Percentiles rank a stretch among this genome's conserved stretches.
These are phyloP conservation scores for Micromussa lordhowensis DNA, from an alignment of 92 coral and sea anemone species.

Conservation along the genomic window DNA sequence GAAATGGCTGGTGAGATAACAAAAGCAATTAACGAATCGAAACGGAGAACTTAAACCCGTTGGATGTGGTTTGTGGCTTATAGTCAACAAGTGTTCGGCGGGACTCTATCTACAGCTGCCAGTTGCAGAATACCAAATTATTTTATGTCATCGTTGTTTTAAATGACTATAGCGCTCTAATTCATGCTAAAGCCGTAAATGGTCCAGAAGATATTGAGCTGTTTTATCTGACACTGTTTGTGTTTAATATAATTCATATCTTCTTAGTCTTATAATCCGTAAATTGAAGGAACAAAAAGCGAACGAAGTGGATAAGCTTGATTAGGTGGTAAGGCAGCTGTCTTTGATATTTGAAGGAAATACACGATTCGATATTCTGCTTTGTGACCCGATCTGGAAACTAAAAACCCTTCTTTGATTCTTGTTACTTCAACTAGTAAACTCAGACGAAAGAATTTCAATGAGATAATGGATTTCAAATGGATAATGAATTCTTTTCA, in stretches of 20 bases:
- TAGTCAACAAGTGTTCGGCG: background rate
- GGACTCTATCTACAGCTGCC: background rate
- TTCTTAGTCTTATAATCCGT: slow-evolving; percentile 11
- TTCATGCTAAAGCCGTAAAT: background rate
- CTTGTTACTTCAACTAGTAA: background rate
- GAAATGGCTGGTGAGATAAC: slow-evolving; percentile 8
- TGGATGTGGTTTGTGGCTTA: slow-evolving; percentile 13
- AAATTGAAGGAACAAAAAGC: slow-evolving; percentile 3
- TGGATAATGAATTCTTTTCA: background rate
- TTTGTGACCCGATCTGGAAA: background rate
- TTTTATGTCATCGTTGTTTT: background rate
- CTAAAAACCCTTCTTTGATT: background rate
- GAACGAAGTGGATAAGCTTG: background rate
- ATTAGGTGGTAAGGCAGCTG: slow-evolving; percentile 2
- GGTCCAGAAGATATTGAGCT: background rate
- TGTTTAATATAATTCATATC: background rate
- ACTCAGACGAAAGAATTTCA: background rate
- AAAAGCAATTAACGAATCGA: slow-evolving; percentile 5
- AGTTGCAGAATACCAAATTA: background rate
- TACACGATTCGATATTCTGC: background rate
- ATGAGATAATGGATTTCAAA: too few relatives aligned
- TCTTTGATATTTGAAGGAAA: background rate
- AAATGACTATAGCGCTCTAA: background rate
- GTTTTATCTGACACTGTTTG: background rate
- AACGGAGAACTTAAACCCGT: background rate